Evolutionary conservation across 2,113 vertebrate species (phyloP).

Genomic region (Hirundichthys speculiger): DNA sequence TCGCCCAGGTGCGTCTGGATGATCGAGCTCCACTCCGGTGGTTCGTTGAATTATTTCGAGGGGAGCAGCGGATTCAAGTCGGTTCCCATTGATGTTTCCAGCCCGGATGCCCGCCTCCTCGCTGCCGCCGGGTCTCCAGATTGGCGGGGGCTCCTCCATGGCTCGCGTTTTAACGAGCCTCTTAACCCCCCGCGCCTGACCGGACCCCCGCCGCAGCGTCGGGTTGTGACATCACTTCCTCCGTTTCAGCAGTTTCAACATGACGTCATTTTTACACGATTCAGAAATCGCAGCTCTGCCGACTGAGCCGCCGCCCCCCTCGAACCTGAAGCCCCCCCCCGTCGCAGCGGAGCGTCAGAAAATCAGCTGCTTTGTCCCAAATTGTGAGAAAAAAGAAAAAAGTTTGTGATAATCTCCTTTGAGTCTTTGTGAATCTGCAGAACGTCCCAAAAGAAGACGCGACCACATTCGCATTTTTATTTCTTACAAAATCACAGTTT

Average conservation of each 20-base stretch:
- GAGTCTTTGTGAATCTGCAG: too few relatives aligned
- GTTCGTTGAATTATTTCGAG: not conserved
- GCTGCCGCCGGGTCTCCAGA: constrained; percentile 15
- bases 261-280: constrained; percentile 40
- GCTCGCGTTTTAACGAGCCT: constrained; percentile 68
- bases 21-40: too few relatives aligned
- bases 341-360: too few relatives aligned
- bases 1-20: constrained; percentile 10
- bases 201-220: constrained; percentile 8
- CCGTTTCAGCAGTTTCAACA: not conserved
- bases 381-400: too few relatives aligned
- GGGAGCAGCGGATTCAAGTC: not conserved
- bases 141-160: constrained; percentile 45
- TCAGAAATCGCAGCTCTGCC: constrained; percentile 28
- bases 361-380: too few relatives aligned
- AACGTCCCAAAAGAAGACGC: not conserved
- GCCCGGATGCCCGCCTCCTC: not conserved
- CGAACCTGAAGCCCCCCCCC: too few relatives aligned
- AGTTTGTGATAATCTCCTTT: too few relatives aligned
- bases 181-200: constrained; percentile 56
- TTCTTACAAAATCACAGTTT: constrained; percentile 87
- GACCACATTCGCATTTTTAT: constrained; percentile 59
- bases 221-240: not conserved
- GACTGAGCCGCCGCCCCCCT: not conserved
- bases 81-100: constrained; percentile 2